Conservation (phyloP, 2,888 invertebrate species). For the Caenorhabditis angaria region DNA sequence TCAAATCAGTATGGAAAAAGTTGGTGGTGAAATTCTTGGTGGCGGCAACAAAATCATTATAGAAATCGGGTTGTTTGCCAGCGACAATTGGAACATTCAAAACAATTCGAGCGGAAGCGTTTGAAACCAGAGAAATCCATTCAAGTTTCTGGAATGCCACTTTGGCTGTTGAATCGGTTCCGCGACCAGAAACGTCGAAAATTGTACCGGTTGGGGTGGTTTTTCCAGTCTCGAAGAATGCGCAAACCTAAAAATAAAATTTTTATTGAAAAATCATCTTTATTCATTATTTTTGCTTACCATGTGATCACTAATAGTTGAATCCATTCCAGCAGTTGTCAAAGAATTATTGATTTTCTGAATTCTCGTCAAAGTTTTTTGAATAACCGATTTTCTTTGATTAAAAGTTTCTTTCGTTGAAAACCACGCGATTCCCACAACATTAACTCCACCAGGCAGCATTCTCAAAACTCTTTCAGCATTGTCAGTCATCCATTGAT, state of each 20-base stretch:
- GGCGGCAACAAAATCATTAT: conserved; percentile 48
- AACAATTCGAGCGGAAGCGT: conserved; percentile 47
- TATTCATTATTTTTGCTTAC: too few relatives aligned
- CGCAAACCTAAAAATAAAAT: conserved; percentile 42
- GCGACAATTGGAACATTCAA: conserved; percentile 37
- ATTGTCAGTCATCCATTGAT: conserved; percentile 54
- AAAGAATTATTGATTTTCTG: conserved; percentile 49
- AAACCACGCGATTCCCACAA: conserved; percentile 57
- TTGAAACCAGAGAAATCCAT: conserved; percentile 55
- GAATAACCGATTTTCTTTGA: conserved; percentile 40
- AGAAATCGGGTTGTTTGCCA: conserved; percentile 45
- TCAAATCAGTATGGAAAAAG: conserved; percentile 41
- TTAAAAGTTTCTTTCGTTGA: conserved; percentile 44
- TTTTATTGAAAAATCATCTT: too few relatives aligned
- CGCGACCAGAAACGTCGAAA: conserved; percentile 45
- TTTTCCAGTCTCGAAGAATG: conserved; percentile 50
- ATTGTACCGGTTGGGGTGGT: conserved; percentile 42
- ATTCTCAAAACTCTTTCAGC: conserved; percentile 55
- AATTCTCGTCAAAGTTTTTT: conserved; percentile 43
- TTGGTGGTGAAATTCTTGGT: conserved; percentile 48
- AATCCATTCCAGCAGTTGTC: conserved; percentile 46
- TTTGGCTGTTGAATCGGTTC: conserved; percentile 41
- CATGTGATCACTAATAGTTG: conserved; percentile 46
- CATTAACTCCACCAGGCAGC: conserved; percentile 54
- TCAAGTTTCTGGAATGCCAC: conserved; percentile 46